Evolutionary conservation across 1,140 invertebrate genomes (phyloP).

Genomic region (Drosophila eugracilis): DNA sequence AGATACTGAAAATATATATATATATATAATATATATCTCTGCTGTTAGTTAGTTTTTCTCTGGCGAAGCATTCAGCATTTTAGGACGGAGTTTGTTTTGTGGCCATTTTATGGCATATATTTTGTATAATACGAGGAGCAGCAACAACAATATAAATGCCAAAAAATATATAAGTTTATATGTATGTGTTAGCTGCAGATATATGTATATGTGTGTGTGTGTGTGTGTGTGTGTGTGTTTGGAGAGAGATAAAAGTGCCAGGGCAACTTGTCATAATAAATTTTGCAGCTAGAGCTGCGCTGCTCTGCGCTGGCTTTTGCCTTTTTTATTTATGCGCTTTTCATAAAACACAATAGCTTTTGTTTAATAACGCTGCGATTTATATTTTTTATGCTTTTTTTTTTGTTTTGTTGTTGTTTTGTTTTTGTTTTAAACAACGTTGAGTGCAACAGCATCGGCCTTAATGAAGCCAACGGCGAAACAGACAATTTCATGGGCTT

Average conservation of each 20-base stretch:
- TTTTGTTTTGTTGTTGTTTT: no score
- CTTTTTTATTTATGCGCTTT: slow-evolving; percentile 80
- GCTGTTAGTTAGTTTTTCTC: slow-evolving; percentile 59
- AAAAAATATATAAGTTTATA: slow-evolving; percentile 33
- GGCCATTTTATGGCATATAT: slow-evolving; percentile 73
- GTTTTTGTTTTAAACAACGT: slow-evolving; percentile 26
- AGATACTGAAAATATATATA: slow-evolving; percentile 21
- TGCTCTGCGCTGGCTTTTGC: slow-evolving; percentile 74
- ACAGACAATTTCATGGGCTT: slow-evolving; percentile 71
- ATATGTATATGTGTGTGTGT: slow-evolving; percentile 73
- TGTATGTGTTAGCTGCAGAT: slow-evolving; percentile 40
- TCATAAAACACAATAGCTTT: slow-evolving; percentile 83
- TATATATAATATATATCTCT: slow-evolving; percentile 9
- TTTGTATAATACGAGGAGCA: slow-evolving; percentile 61
- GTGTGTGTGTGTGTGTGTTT: no score
- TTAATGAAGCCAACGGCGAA: slow-evolving; percentile 62
- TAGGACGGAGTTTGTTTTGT: slow-evolving; percentile 73
- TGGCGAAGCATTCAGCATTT: slow-evolving; percentile 45
- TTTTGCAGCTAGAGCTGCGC: slow-evolving; percentile 55
- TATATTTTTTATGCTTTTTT: no score
- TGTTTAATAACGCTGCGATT: slow-evolving; percentile 81
- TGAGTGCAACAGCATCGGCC: slow-evolving; percentile 52
- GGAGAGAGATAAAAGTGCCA: slow-evolving; percentile 84
- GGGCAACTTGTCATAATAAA: slow-evolving; percentile 84
- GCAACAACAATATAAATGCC: slow-evolving; percentile 61